Conservation (phyloP, 2,888 invertebrate genomes). For the Spisula subtruncata region DNA sequence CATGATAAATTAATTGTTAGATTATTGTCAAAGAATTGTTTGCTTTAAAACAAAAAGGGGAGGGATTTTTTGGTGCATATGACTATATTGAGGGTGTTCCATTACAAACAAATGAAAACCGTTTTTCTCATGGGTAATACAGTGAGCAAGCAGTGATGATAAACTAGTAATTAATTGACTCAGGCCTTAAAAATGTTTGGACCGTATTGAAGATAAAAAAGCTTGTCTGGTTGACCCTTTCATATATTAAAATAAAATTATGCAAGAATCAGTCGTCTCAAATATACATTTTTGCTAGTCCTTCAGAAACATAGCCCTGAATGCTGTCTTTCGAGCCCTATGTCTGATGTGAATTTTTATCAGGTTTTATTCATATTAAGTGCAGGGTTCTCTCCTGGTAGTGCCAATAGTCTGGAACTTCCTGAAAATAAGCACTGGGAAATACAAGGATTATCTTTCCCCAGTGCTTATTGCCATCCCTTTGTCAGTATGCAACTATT, state of each 20-base stretch:
- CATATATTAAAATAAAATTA: background rate
- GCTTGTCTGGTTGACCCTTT: background rate
- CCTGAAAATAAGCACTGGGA: background rate
- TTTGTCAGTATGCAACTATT: background rate
- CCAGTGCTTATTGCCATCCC: background rate
- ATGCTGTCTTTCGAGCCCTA: background rate
- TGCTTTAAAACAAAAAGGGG: too few relatives aligned
- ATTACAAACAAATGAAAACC: too few relatives aligned
- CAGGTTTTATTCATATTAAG: background rate
- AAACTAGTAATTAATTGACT: too few relatives aligned
- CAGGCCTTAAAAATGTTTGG: too few relatives aligned
- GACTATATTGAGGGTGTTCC: too few relatives aligned
- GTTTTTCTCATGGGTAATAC: too few relatives aligned
- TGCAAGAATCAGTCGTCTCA: background rate
- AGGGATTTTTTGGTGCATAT: too few relatives aligned
- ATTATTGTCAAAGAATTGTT: too few relatives aligned
- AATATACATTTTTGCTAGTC: background rate
- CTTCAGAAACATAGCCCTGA: background rate
- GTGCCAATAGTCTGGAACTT: background rate
- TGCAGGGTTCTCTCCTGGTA: conserved; percentile 4
- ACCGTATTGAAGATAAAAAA: too few relatives aligned
- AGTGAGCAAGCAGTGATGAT: too few relatives aligned
- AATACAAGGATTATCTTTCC: background rate
- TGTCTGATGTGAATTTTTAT: background rate
- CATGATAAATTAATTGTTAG: too few relatives aligned